Base-by-base conservation (phyloP, 2,888 invertebrate species). In the Globia sparganii region DNA sequence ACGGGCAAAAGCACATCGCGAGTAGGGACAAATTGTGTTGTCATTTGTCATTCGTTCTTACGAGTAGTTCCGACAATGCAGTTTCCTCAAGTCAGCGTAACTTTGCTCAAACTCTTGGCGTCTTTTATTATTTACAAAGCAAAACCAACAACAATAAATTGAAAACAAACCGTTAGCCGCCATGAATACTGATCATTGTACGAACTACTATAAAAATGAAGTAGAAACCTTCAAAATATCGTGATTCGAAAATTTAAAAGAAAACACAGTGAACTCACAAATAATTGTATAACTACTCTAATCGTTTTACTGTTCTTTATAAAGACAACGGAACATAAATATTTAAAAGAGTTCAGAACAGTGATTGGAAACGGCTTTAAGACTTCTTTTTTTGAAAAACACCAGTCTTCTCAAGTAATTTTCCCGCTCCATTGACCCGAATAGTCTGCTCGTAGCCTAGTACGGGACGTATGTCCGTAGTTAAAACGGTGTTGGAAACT, bases 401-500 rank as follows among this genome's bases (percentile, higher is more conserved):
- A 73, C 66, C 65, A 59, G 77, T 80, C 71, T 84, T 92, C 91
- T 90, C 91, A 92, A 92, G 92, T 94, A 93, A 94, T 93, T 92
- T 91, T 88, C 88, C 73, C 90, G 92, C 93, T 94, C 93, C 92
- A 94, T 94, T 95, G 95, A 96, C 95, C 95, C 89, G 92, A 92
- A 94, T 95, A 85, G 83, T 87, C 66, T 76, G 89, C 93, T 93
- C 92, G 93, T 93, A 94, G 94, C 93, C 93, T 91, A 94, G 93
- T 92, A 91, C 91, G 90, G 92, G 91, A 91, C 90, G n/a, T n/a
- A 40, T 11, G 40, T 40, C 40, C 3, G 43, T 43, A 40, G 40
- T 11, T 40, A 11, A 40, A 9, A 40, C 40, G 13, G 40, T 11
- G 0, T 40, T 13, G 40, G 40, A 40, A 2, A 40, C 40, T 40